Evolutionary conservation across 2,888 invertebrate species (phyloP).

Genomic region (Oscheius sp.): DNA sequence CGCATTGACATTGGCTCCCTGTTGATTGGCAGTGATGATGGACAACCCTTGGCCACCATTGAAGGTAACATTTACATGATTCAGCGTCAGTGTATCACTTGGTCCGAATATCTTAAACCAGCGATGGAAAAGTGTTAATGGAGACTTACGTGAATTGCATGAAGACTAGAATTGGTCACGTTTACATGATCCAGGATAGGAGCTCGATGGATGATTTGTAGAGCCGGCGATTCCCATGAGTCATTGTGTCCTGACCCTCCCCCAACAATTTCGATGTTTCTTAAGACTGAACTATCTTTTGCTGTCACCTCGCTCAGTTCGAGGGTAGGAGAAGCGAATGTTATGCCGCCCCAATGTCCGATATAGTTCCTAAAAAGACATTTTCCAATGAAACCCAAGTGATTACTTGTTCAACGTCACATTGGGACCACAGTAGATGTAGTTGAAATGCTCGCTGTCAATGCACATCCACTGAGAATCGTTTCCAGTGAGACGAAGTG

Average conservation of each 20-base stretch:
- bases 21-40: slow-evolving; percentile 86
- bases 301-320: slow-evolving; percentile 78
- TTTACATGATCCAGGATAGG: slow-evolving; percentile 86
- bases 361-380: slow-evolving; percentile 75
- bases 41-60: slow-evolving; percentile 91
- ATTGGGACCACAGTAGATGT: slow-evolving; percentile 85
- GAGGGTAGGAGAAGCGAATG: slow-evolving; percentile 76
- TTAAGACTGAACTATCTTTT: slow-evolving; percentile 84
- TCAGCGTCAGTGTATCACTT: slow-evolving; percentile 57
- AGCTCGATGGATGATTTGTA: slow-evolving; percentile 89
- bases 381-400: too few species aligned
- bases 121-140: background rate
- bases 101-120: slow-evolving; percentile 64
- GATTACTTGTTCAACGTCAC: slow-evolving; percentile 74
- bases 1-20: slow-evolving; percentile 52
- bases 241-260: slow-evolving; percentile 96
- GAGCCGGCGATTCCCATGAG: slow-evolving; percentile 82
- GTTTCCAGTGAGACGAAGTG: slow-evolving; percentile 64
- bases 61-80: slow-evolving; percentile 75
- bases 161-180: slow-evolving; percentile 82
- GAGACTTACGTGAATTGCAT: slow-evolving; percentile 84
- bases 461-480: slow-evolving; percentile 80
- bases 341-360: slow-evolving; percentile 94
- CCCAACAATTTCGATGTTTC: slow-evolving; percentile 84
- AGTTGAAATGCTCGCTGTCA: slow-evolving; percentile 87